phyloP scores from a whole-genome alignment of 2,797 vertebrate genomes.

The Borostomias antarcticus region DNA sequence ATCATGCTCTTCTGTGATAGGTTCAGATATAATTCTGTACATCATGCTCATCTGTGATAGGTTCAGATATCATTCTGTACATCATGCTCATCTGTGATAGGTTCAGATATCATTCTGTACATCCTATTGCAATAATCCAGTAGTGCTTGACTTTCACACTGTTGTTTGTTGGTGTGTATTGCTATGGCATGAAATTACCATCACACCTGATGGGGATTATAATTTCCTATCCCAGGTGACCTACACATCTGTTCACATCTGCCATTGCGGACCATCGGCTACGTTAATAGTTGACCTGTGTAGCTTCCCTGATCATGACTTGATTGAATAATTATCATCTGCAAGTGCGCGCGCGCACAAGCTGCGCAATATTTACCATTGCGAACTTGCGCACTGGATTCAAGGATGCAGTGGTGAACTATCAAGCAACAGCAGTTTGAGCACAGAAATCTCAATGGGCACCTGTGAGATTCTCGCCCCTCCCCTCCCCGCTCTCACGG shows the following conservation, averaged over 20 bases:
- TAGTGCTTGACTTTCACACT: slow-evolving; percentile 3
- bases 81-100: no score
- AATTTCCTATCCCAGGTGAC: background rate
- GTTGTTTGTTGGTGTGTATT: slow-evolving; percentile 5
- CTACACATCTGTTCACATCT: slow-evolving; percentile 10
- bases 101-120: no score
- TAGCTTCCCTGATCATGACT: no score
- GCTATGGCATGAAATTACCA: slow-evolving; percentile 18
- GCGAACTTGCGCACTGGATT: background rate
- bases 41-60: no score
- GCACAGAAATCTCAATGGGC: slow-evolving; percentile 10
- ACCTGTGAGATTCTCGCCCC: slow-evolving; percentile 41
- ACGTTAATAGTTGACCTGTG: no score
- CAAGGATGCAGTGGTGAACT: background rate
- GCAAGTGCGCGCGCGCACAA: slow-evolving; percentile 5
- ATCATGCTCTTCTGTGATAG: no score
- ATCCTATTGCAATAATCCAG: no score
- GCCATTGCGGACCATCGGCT: no score
- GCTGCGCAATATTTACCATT: no score
- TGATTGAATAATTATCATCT: no score
- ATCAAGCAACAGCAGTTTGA: background rate
- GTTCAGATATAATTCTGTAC: no score
- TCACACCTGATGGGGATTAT: slow-evolving; percentile 36
- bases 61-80: no score
- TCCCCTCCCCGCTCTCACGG: slow-evolving; percentile 35